Evolutionary conservation across 2,113 vertebrate genomes (phyloP).

Genomic region (Sisor rabdophorus): DNA sequence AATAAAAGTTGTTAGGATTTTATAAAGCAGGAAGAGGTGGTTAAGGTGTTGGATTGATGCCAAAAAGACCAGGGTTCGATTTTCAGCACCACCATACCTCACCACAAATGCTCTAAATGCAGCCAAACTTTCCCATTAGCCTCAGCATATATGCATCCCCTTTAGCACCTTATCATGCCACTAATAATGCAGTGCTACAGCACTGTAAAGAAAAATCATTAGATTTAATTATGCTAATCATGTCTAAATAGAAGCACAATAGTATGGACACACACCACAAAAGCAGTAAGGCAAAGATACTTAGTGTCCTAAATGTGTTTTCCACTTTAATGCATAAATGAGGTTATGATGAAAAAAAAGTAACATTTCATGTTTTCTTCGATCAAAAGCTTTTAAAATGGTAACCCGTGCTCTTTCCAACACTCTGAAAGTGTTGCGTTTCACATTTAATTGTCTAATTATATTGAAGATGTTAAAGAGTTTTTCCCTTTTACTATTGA

Average conservation of each 20-base stretch:
- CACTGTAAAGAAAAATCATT: constrained; percentile 48
- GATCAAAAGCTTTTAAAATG: background rate
- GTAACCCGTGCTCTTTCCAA: background rate
- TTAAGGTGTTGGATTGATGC: too few relatives aligned
- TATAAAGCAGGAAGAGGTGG: too few relatives aligned
- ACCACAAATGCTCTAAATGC: too few relatives aligned
- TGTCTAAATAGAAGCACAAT: constrained; percentile 45
- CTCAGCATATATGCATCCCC: constrained; percentile 17
- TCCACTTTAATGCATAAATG: constrained; percentile 18
- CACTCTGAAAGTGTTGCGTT: background rate
- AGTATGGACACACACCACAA: constrained; percentile 37
- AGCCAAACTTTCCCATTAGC: constrained; percentile 38
- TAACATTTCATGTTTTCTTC: background rate
- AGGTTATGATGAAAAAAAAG: background rate
- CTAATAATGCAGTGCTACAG: constrained; percentile 35
- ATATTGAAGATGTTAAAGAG: constrained; percentile 55
- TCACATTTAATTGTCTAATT: background rate
- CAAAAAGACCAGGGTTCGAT: too few relatives aligned
- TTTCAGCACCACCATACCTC: too few relatives aligned
- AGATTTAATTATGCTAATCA: constrained; percentile 51
- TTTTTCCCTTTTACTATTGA: constrained; percentile 54
- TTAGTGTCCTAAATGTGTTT: constrained; percentile 34
- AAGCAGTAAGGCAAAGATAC: constrained; percentile 44
- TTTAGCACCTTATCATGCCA: constrained; percentile 48
- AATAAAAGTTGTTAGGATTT: constrained; percentile 2